Evolutionary conservation across 2,797 vertebrate genomes (phyloP).

Genomic region (Danio albolineatus): DNA sequence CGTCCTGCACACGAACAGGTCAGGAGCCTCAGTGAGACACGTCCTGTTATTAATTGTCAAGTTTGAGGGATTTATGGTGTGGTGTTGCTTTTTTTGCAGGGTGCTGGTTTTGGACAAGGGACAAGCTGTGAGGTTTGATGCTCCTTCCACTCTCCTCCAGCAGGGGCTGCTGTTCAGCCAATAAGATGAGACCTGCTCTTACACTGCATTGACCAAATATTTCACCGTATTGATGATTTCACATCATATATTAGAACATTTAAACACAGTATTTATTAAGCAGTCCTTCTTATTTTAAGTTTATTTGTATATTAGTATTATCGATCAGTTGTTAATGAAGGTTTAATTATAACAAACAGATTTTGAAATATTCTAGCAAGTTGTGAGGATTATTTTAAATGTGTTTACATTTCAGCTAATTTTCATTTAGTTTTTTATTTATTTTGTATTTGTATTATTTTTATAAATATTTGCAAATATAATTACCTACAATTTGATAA

Average conservation of each 20-base stretch:
- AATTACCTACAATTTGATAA: background rate
- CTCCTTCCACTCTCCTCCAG: constrained; percentile 64
- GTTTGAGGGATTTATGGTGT: constrained; percentile 17
- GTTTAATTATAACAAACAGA: background rate
- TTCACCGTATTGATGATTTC: background rate
- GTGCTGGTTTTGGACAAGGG: constrained; percentile 72
- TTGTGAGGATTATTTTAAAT: background rate
- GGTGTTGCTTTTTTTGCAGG: constrained; percentile 62
- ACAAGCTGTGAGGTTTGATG: constrained; percentile 71
- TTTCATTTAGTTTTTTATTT: background rate
- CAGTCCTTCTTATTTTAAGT: too few relatives aligned
- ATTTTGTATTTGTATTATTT: background rate
- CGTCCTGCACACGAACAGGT: constrained; percentile 71
- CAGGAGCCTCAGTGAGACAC: constrained; percentile 17
- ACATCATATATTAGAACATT: background rate
- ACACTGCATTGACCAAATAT: background rate
- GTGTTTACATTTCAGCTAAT: background rate
- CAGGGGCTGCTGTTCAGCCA: constrained; percentile 67
- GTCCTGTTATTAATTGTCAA: constrained; percentile 13
- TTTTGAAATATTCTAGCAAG: background rate
- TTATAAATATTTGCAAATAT: background rate
- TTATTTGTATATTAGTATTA: too few relatives aligned
- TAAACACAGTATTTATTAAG: background rate
- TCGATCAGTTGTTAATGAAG: background rate
- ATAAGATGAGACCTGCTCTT: background rate